A percentile compares a stretch with the other conserved stretches of the same genome.
Evolutionary conservation across 2,888 invertebrate species (phyloP).

Genomic region (Hydrotaea cyrtoneurina): DNA sequence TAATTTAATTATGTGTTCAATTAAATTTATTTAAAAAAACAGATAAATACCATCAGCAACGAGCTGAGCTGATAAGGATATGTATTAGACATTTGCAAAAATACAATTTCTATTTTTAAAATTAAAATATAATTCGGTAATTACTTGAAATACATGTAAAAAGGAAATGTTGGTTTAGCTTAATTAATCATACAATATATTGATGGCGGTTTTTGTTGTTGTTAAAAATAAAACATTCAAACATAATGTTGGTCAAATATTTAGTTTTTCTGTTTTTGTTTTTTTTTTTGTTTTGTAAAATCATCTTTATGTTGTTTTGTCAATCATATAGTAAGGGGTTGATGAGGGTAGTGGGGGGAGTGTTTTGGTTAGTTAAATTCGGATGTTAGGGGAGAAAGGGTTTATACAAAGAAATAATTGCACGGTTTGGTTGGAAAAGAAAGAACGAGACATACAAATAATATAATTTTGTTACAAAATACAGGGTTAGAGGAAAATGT

Average conservation of each 20-base stretch:
- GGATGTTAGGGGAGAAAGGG: not conserved
- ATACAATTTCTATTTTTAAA: slow-evolving; percentile 23
- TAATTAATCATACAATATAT: slow-evolving; percentile 52
- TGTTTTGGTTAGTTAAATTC: not conserved
- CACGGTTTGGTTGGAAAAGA: slow-evolving; percentile 47
- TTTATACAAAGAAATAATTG: slow-evolving; percentile 52
- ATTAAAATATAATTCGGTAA: not conserved
- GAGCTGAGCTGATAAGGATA: no score
- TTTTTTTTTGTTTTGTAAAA: slow-evolving; percentile 15
- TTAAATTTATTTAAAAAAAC: slow-evolving; percentile 9
- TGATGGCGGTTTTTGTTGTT: slow-evolving; percentile 61
- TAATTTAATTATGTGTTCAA: slow-evolving; percentile 5
- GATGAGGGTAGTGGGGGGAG: not conserved
- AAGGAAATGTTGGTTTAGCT: slow-evolving; percentile 26
- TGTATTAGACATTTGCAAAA: not conserved
- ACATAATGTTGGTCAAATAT: slow-evolving; percentile 54
- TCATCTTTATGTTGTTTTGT: slow-evolving; percentile 55
- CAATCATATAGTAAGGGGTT: slow-evolving; percentile 22
- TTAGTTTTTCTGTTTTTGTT: not conserved
- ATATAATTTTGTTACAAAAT: slow-evolving; percentile 19
- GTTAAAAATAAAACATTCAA: slow-evolving; percentile 44
- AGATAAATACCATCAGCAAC: not conserved
- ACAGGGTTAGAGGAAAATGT: not conserved
- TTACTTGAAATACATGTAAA: not conserved
- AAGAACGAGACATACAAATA: slow-evolving; percentile 44